Evolutionary conservation across 2,797 vertebrate species (phyloP).

Genomic region (Glossophaga mutica): DNA sequence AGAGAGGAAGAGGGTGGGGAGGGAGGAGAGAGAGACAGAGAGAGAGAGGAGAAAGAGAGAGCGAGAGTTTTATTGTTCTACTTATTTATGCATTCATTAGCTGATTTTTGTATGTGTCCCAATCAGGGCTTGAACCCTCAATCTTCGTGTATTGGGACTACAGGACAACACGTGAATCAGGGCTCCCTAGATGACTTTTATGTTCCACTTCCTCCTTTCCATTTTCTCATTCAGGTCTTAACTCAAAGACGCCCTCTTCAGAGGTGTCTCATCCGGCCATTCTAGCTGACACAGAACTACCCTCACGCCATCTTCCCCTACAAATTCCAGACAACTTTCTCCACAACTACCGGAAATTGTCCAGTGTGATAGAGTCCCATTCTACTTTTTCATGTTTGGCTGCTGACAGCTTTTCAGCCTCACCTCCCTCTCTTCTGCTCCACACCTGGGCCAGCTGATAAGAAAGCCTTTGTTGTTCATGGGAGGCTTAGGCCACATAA

Average conservation of each 20-base stretch:
- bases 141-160: background rate
- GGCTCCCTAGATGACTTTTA: background rate
- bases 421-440: background rate
- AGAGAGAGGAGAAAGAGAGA: too few relatives aligned
- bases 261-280: background rate
- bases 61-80: background rate
- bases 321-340: background rate
- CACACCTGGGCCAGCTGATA: background rate
- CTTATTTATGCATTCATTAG: background rate
- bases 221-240: background rate
- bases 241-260: background rate
- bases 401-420: background rate
- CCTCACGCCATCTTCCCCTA: accelerated
- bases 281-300: background rate
- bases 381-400: background rate
- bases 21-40: too few relatives aligned
- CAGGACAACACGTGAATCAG: too few relatives aligned
- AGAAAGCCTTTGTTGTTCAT: background rate
- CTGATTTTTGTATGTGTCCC: background rate
- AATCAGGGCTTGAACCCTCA: background rate
- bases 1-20: background rate
- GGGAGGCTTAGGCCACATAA: background rate
- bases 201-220: background rate
- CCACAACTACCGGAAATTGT: background rate
- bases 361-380: background rate